A percentile compares a stretch with the other conserved stretches of the same genome.
Evolutionary conservation across 2,797 vertebrate genomes (phyloP).

Genomic region (Tapirus indicus): DNA sequence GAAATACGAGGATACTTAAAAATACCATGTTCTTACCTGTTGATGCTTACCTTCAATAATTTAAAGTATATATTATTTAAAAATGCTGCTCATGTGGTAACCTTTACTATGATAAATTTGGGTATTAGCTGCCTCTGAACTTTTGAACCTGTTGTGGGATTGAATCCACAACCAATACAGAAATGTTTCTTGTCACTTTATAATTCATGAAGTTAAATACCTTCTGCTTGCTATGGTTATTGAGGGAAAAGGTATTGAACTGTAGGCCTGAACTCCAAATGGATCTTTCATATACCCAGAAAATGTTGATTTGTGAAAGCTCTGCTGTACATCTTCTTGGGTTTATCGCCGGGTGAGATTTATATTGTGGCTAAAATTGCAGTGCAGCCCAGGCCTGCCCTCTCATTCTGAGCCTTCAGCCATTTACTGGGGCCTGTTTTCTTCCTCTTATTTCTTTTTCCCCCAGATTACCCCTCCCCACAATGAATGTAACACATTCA

Average conservation of each 20-base stretch:
- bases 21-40: conserved; percentile 77
- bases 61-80: conserved; percentile 81
- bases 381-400: neutral
- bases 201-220: conserved; percentile 88
- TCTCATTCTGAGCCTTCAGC: conserved; percentile 34
- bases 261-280: conserved; percentile 83
- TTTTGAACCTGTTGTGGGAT: conserved; percentile 87
- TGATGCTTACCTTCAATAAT: conserved; percentile 80
- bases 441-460: neutral
- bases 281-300: conserved; percentile 81
- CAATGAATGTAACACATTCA: neutral
- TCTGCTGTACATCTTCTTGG: conserved; percentile 78
- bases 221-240: conserved; percentile 83
- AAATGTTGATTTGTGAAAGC: conserved; percentile 86
- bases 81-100: conserved; percentile 71
- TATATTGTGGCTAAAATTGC: conserved; percentile 74
- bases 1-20: conserved; percentile 65
- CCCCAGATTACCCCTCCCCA: too few relatives aligned
- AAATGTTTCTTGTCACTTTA: conserved; percentile 84
- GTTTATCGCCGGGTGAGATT: conserved; percentile 85
- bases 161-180: conserved; percentile 80
- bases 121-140: conserved; percentile 85
- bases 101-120: conserved; percentile 76
- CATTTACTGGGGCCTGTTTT: neutral
- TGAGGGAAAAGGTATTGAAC: conserved; percentile 84